phyloP scores from a whole-genome alignment of 2,797 vertebrate genomes.

The Columba guinea region DNA sequence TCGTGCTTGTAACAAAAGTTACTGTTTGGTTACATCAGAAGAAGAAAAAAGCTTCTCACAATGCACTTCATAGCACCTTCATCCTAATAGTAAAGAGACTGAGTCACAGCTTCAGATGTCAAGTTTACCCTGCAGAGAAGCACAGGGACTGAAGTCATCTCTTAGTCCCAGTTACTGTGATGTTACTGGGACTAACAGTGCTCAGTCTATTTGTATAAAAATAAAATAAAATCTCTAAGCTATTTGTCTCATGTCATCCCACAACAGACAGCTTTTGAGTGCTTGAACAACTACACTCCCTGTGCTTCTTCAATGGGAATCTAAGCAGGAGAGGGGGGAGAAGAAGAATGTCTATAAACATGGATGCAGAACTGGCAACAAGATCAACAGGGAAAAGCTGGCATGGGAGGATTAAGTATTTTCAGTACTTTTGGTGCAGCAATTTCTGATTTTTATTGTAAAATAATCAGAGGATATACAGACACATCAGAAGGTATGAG shows the following conservation, averaged over 20 bases:
- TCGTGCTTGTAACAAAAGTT: neutral
- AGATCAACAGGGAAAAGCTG: neutral
- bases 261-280: neutral
- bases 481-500: constrained; percentile 7
- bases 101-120: neutral
- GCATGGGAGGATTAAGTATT: neutral
- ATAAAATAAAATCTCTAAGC: neutral
- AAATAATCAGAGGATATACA: constrained; percentile 18
- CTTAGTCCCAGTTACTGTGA: neutral
- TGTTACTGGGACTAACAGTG: neutral
- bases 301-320: neutral
- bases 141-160: neutral
- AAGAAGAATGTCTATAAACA: neutral
- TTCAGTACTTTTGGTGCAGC: neutral
- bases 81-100: neutral
- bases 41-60: neutral
- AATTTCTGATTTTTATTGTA: neutral
- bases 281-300: neutral
- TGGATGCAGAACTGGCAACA: neutral
- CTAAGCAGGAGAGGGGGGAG: neutral
- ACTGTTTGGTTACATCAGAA: neutral
- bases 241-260: neutral
- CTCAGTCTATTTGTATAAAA: neutral
- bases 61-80: neutral
- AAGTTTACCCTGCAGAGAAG: neutral